A percentile compares a stretch with the other conserved stretches of the same genome.
phyloP scores from a whole-genome alignment of 2,888 invertebrate species.

The Hydraecia micacea region DNA sequence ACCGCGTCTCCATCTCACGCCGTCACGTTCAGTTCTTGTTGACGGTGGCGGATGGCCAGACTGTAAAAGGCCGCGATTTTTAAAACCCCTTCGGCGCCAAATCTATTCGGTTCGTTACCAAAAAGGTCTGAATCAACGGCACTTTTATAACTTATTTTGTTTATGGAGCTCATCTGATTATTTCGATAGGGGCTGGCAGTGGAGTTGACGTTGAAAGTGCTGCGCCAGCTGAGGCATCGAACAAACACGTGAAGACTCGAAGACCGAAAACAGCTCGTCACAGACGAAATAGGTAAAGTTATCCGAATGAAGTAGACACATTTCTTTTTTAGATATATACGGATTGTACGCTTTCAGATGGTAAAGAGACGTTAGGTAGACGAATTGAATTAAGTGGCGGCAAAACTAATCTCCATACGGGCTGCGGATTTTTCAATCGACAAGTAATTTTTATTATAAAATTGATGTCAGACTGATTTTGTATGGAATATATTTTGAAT shows the following conservation, averaged over 20 bases:
- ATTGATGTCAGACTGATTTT: no score
- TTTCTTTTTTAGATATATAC: background rate
- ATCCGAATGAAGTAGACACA: background rate
- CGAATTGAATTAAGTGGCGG: background rate
- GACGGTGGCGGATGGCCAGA: background rate
- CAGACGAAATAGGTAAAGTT: constrained; percentile 78
- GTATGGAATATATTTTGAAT: no score
- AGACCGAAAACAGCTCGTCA: constrained; percentile 84
- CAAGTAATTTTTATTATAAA: no score
- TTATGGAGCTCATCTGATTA: background rate
- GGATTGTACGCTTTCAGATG: background rate
- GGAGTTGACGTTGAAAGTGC: constrained; percentile 84
- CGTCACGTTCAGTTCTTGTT: background rate
- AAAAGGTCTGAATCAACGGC: background rate
- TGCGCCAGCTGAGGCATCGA: constrained; percentile 59
- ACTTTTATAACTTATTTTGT: background rate
- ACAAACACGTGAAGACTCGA: constrained; percentile 69
- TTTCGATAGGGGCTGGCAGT: constrained; percentile 77
- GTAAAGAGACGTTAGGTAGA: no score
- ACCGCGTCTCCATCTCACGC: background rate
- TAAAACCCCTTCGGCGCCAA: background rate
- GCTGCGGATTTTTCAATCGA: no score
- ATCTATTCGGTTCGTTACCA: background rate
- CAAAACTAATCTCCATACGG: background rate
- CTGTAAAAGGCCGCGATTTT: background rate